Evolutionary conservation across 1,140 invertebrate genomes (phyloP).

Genomic region (Himalopsyche phryganea): DNA sequence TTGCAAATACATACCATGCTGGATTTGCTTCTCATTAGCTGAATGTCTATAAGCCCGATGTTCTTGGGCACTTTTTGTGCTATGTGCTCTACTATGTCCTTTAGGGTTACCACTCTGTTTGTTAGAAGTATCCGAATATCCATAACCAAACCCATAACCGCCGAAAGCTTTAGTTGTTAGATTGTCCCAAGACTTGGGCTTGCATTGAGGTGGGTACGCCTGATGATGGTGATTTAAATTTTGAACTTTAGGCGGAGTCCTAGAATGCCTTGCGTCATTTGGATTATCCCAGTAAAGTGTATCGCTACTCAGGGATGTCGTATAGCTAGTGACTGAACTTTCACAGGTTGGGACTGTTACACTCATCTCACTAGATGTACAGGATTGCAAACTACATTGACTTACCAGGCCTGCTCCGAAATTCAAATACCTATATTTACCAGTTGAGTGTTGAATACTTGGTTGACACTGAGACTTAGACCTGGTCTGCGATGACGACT

Average conservation of each 20-base stretch:
- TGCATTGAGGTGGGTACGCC: slow-evolving; percentile 49
- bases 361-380: slow-evolving; percentile 70
- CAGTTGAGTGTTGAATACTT: slow-evolving; percentile 38
- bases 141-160: slow-evolving; percentile 80
- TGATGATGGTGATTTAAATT: slow-evolving; percentile 47
- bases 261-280: slow-evolving; percentile 6
- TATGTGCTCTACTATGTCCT: slow-evolving; percentile 47
- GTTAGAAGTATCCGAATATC: slow-evolving; percentile 66
- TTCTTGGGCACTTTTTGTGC: slow-evolving; percentile 48
- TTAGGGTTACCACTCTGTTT: slow-evolving; percentile 55
- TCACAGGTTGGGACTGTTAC: slow-evolving; percentile 55
- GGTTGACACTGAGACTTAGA: slow-evolving; percentile 44
- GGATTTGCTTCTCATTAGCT: slow-evolving; percentile 45
- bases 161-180: slow-evolving; percentile 77
- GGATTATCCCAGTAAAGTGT: slow-evolving; percentile 75
- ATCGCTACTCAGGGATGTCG: slow-evolving; percentile 78
- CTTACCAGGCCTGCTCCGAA: slow-evolving; percentile 64
- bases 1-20: slow-evolving; percentile 49
- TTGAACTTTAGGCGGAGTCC: slow-evolving; percentile 46
- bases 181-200: slow-evolving; percentile 87
- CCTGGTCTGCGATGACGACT: slow-evolving; percentile 40
- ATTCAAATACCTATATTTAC: slow-evolving; percentile 47
- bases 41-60: slow-evolving; percentile 50
- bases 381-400: slow-evolving; percentile 76
- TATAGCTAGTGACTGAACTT: slow-evolving; percentile 71